These are phyloP conservation scores for Drosophila paranaensis DNA, from an alignment of 2,888 invertebrate genomes.

Conservation along the genomic window DNA sequence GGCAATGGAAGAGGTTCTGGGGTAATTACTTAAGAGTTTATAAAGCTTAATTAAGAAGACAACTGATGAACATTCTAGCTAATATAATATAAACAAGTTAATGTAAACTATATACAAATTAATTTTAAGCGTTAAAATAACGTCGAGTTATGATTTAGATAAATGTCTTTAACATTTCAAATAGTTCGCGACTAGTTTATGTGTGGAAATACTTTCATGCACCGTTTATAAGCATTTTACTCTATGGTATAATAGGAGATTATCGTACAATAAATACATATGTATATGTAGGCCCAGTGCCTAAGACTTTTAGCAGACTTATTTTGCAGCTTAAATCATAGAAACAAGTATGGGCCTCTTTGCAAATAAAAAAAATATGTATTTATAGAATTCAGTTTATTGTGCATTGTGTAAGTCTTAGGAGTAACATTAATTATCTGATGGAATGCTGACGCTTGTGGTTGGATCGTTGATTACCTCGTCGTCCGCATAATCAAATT, in stretches of 20 bases:
- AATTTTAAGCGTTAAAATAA: neutral
- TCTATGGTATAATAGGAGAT: slow-evolving; percentile 25
- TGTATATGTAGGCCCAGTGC: too few species aligned
- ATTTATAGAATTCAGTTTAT: slow-evolving; percentile 4
- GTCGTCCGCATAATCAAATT: slow-evolving; percentile 79
- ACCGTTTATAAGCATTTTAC: slow-evolving; percentile 1
- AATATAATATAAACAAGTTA: neutral
- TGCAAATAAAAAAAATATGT: too few species aligned
- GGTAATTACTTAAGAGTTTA: neutral
- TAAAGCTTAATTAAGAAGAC: too few species aligned
- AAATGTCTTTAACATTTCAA: slow-evolving; percentile 10
- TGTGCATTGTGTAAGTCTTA: neutral
- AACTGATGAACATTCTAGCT: neutral
- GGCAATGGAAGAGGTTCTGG: neutral
- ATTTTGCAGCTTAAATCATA: neutral
- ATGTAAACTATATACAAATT: slow-evolving; percentile 1
- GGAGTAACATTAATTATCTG: slow-evolving; percentile 21
- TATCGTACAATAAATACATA: slow-evolving; percentile 12
- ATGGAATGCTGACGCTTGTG: slow-evolving; percentile 3
- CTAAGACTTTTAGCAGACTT: neutral
- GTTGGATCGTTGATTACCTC: slow-evolving; percentile 10
- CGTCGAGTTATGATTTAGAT: slow-evolving; percentile 11
- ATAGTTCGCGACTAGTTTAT: neutral
- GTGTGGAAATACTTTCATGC: neutral
- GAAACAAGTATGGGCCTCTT: too few species aligned